Conservation (phyloP, 1,140 invertebrate species). For the Brachionus rubens region DNA sequence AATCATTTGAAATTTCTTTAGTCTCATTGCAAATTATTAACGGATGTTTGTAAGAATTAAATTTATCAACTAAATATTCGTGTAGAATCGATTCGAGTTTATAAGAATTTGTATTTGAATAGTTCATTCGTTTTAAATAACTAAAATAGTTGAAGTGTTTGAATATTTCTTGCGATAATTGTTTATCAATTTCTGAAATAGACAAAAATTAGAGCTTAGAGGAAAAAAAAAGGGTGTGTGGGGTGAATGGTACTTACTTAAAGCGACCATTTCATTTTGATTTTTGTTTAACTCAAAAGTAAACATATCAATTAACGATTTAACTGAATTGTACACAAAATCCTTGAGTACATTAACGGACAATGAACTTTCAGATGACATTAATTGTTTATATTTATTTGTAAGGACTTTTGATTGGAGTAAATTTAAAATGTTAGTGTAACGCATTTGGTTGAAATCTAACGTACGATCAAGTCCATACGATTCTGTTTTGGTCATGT, state of each 20-base stretch:
- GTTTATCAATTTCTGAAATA: constrained; percentile 34
- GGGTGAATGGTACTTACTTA: no score
- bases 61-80: constrained; percentile 16
- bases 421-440: neutral
- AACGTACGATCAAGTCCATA: neutral
- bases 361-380: neutral
- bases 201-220: no score
- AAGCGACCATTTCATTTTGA: neutral
- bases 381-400: constrained; percentile 31
- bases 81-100: constrained; percentile 15
- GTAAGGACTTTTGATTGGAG: constrained; percentile 36
- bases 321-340: constrained; percentile 25
- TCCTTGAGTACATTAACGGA: neutral
- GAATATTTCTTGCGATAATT: constrained; percentile 10
- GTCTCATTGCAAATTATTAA: neutral
- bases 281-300: constrained; percentile 13
- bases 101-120: neutral
- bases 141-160: constrained; percentile 27
- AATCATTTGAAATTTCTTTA: neutral
- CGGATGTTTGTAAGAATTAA: neutral
- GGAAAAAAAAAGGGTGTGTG: no score
- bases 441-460: constrained; percentile 21
- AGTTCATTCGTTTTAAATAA: neutral
- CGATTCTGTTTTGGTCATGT: neutral
- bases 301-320: constrained; percentile 19